Evolutionary conservation across 2,113 vertebrate genomes (phyloP).

Genomic region (Solea senegalensis): DNA sequence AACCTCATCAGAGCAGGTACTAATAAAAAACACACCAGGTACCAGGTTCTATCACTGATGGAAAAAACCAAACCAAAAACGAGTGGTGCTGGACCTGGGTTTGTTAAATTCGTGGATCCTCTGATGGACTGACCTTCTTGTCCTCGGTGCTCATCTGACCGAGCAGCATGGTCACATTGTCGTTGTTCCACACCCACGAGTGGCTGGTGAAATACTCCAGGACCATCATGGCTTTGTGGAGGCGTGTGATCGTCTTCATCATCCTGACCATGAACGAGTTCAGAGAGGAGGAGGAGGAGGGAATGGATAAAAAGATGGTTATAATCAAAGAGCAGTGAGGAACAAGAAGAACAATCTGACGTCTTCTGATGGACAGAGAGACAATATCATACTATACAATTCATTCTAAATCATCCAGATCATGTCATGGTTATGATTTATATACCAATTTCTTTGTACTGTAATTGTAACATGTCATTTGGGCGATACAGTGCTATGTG

Average conservation of each 20-base stretch:
- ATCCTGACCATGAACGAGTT: constrained; percentile 81
- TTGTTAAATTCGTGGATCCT: constrained; percentile 25
- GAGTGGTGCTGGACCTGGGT: too few relatives aligned
- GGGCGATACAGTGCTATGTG: not conserved
- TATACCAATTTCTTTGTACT: too few relatives aligned
- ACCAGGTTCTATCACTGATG: too few relatives aligned
- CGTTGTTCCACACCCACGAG: constrained; percentile 97
- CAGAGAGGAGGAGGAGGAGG: not conserved
- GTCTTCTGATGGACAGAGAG: not conserved
- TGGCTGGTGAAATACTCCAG: constrained; percentile 98
- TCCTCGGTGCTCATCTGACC: constrained; percentile 90
- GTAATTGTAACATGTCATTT: not conserved
- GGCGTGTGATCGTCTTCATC: constrained; percentile 98
- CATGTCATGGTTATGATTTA: too few relatives aligned
- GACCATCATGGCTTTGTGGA: constrained; percentile 95
- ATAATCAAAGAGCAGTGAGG: not conserved
- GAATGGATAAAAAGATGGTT: not conserved
- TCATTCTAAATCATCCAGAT: too few relatives aligned
- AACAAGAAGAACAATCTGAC: not conserved
- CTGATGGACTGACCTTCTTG: constrained; percentile 82
- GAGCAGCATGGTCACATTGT: constrained; percentile 94
- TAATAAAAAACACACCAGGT: too few relatives aligned
- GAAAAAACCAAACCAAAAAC: too few relatives aligned
- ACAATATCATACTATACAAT: too few relatives aligned
- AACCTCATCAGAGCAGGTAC: too few relatives aligned